These are phyloP conservation scores for Mythimna loreyi DNA, from an alignment of 2,888 invertebrate genomes.

Conservation along the genomic window DNA sequence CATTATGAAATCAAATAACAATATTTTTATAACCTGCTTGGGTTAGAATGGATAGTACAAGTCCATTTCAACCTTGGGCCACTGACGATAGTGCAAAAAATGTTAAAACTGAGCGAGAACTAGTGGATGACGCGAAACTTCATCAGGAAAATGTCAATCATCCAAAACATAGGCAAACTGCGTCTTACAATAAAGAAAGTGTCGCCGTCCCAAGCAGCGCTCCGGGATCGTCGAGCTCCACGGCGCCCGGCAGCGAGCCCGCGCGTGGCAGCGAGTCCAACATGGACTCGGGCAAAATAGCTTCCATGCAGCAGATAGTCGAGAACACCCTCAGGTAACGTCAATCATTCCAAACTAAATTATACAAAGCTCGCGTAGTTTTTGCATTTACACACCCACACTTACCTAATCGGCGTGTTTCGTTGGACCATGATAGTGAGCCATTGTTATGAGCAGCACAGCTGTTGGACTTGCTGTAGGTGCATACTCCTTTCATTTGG, in stretches of 20 bases:
- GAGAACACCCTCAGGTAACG: constrained; percentile 92
- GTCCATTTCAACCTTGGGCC: constrained; percentile 90
- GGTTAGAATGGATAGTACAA: constrained; percentile 88
- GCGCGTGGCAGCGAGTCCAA: constrained; percentile 78
- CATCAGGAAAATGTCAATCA: constrained; percentile 91
- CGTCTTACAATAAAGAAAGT: constrained; percentile 90
- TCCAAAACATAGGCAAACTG: constrained; percentile 91
- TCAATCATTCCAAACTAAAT: constrained; percentile 50
- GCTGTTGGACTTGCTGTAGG: constrained; percentile 57
- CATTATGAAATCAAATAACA: constrained; percentile 84
- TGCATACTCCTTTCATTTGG: constrained; percentile 26
- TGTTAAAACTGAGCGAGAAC: constrained; percentile 87
- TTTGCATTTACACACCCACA: constrained; percentile 36
- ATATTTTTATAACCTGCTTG: constrained; percentile 76
- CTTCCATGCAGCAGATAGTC: constrained; percentile 92
- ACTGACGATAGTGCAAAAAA: constrained; percentile 87
- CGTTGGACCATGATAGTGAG: constrained; percentile 42
- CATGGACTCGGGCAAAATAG: constrained; percentile 88
- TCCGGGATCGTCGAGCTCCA: constrained; percentile 83
- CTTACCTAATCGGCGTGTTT: constrained; percentile 30
- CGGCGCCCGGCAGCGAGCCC: constrained; percentile 76
- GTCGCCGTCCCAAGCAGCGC: constrained; percentile 81
- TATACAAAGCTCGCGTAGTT: constrained; percentile 25
- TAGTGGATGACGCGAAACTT: constrained; percentile 91
- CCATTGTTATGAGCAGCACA: constrained; percentile 62